A percentile compares a stretch with the other conserved stretches of the same genome.
Evolutionary conservation across 1,140 invertebrate genomes (phyloP).

Genomic region (Dufourea novaeangliae): DNA sequence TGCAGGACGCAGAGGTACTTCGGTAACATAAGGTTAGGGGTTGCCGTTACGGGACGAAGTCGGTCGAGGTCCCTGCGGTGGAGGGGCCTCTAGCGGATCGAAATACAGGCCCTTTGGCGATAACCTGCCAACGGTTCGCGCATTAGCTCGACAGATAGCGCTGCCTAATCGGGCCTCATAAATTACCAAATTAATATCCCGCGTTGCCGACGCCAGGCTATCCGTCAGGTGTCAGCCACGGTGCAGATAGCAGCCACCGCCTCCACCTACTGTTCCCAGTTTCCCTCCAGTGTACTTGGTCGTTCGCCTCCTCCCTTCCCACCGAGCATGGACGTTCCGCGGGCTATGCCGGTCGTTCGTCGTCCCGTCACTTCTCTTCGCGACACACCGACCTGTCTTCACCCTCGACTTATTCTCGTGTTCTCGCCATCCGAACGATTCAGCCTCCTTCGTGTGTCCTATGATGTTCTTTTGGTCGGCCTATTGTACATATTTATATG

Average conservation of each 20-base stretch:
- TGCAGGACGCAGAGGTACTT: not conserved
- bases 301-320: conserved; percentile 46
- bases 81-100: conserved; percentile 63
- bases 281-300: conserved; percentile 46
- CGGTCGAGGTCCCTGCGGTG: conserved; percentile 34
- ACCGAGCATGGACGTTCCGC: conserved; percentile 36
- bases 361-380: not conserved
- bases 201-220: conserved; percentile 75
- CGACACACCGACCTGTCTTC: not conserved
- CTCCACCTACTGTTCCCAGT: conserved; percentile 59
- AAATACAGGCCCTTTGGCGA: conserved; percentile 69
- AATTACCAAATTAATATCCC: conserved; percentile 82
- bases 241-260: conserved; percentile 73
- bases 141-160: conserved; percentile 79
- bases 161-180: conserved; percentile 80
- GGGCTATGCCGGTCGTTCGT: not conserved
- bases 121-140: conserved; percentile 78
- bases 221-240: conserved; percentile 79
- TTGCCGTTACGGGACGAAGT: not conserved
- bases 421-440: no score
- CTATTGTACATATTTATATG: no score
- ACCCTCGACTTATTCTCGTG: not conserved
- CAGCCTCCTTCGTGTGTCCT: no score
- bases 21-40: not conserved
- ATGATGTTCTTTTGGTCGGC: no score